Base-by-base conservation (phyloP, 2,113 vertebrate species). In the Callionymus lyra region DNA sequence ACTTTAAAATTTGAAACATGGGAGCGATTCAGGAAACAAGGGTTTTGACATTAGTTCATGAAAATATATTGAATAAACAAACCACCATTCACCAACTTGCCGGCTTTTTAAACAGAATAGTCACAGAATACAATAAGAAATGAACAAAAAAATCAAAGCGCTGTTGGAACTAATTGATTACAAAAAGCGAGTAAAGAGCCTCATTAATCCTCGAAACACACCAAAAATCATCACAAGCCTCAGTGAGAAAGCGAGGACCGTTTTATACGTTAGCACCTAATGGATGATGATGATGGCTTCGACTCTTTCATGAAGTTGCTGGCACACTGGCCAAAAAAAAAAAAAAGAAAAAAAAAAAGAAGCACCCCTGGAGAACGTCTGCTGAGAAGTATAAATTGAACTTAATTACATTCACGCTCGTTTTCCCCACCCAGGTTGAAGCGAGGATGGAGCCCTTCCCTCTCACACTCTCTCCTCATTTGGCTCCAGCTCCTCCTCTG, bases 401-500 rank as follows among this genome's bases (percentile, higher is more conserved):
- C 48, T 59, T 49, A 17, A 64, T 56, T 50, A 43, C 45, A 44
- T 37, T 34, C 38, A 38, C 44, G 40, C 17, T 16, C 44, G 34
- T 17, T n/a, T 27, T 56, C 47, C 35, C 8, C 4, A 41, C 44
- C 18, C 48, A 45, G 45, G 46, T 53, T 60, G 59, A 53, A 59
- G 61, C 54, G 55, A 59, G 56, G 63, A 57, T 50, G 71, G 53
- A 61, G 59, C 67, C 51, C 65, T 63, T 36, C 34, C 71, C 57
- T 56, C 59, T 53, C 56, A 27, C 21, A 27, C 21, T 27, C 21
- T 27, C 21, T 27, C 21, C 21, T 70, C 53, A 41, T 53, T 51
- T 53, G 63, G 61, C 71, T 52, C 69, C 72, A 73, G 78, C 78
- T 74, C 74, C 81, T 78, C 78, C 81, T 83, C 76, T 77, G 66